Evolutionary conservation across 2,888 invertebrate species (phyloP).

Genomic region (Nemotelus nigrinus): DNA sequence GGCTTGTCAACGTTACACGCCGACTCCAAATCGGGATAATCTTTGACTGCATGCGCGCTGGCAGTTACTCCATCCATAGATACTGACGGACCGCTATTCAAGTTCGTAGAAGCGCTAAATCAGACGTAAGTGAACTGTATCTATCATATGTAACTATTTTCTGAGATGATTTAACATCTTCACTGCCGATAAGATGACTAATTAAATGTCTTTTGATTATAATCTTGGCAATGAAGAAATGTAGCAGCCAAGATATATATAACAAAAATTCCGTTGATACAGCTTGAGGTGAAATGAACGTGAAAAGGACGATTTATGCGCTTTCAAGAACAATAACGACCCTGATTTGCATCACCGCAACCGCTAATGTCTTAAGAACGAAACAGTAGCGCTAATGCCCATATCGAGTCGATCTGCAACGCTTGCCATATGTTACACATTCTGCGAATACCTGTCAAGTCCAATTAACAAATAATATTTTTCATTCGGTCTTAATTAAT

Average conservation of each 20-base stretch:
- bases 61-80: background rate
- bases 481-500: conserved; percentile 44
- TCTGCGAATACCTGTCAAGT: conserved; percentile 43
- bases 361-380: background rate
- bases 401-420: conserved; percentile 7
- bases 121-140: background rate
- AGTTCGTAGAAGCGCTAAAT: no score
- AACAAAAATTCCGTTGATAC: background rate
- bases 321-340: background rate
- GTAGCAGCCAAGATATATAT: background rate
- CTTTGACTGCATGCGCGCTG: conserved; percentile 25
- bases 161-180: background rate
- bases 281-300: background rate
- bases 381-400: conserved; percentile 1
- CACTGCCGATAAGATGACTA: background rate
- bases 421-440: conserved; percentile 36
- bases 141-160: background rate
- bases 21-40: conserved; percentile 31
- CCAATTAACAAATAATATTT: conserved; percentile 45
- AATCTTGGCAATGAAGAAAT: background rate
- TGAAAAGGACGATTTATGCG: background rate
- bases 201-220: background rate
- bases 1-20: background rate
- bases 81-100: conserved; percentile 2
- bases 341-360: background rate